These are phyloP conservation scores for Pseudorectes ferrugineus DNA, from an alignment of 2,113 vertebrate species.

Conservation along the genomic window DNA sequence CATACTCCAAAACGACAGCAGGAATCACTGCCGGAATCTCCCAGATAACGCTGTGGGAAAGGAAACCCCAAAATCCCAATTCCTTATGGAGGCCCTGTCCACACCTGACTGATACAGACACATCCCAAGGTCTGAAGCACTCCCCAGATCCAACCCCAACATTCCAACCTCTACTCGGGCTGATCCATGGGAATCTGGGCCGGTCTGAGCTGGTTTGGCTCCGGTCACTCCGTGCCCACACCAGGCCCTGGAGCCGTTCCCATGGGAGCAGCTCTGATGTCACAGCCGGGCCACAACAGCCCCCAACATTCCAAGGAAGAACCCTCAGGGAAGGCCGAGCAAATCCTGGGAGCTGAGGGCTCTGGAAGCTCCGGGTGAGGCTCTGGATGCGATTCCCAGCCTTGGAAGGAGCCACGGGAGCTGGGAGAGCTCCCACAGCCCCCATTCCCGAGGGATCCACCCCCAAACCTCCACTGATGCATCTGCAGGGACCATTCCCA, in stretches of 20 bases:
- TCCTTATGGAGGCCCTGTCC: background rate
- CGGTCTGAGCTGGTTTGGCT: fast-evolving
- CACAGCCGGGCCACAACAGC: background rate
- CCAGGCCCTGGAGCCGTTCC: background rate
- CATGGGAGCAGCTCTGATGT: slow-evolving; percentile 29
- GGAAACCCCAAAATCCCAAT: background rate
- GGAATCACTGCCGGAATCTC: background rate
- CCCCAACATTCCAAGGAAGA: background rate
- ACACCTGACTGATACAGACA: background rate
- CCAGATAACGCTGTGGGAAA: background rate
- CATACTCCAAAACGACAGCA: background rate
- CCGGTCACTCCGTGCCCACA: background rate
- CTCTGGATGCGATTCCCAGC: background rate
- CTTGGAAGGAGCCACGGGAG: background rate
- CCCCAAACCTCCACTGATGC: background rate
- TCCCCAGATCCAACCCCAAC: background rate
- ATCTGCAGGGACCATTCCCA: too few species aligned
- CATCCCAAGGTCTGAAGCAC: background rate
- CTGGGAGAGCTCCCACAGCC: background rate
- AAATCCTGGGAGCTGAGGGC: background rate
- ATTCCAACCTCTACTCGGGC: background rate
- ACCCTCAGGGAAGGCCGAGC: background rate
- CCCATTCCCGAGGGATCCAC: fast-evolving
- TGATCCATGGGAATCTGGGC: background rate
- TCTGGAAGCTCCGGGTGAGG: fast-evolving